Evolutionary conservation across 2,797 vertebrate genomes (phyloP), one percentile per base, ranked within the genome.

Genomic region (Syngnathus acus): DNA sequence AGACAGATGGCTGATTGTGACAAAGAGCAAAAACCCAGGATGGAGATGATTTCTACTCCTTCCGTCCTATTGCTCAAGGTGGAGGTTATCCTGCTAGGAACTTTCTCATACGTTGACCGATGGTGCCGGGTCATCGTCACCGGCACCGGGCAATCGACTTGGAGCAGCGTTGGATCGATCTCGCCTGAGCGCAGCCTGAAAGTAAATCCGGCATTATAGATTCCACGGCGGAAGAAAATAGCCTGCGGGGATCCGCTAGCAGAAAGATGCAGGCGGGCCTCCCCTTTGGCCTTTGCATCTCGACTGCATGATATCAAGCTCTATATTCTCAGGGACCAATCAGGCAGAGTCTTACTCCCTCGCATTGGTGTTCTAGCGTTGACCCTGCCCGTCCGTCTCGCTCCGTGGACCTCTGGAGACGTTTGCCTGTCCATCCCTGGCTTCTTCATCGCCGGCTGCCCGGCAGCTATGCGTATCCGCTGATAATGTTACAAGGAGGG

Each of bases 401-500:
- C 78, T 81, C 75, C 78, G 71, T 71, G 62, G 65, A 37, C 78
- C 85, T 83, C 82, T 4, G 17, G 42, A 43, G 42, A 43, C 42
- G 11, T 3, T 55, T 42, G 62, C 47, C 69, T 53, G 38, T 68
- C 71, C 68, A 68, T 63, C 68, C 67, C 72, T 75, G 65, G 68
- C 72, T 79, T 80, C 71, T 79, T 81, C 76, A 79, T 73, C 55
- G 23, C 76, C 37, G 65, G 69, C 82, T 79, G 65, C 73, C 73
- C 65, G 17, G 80, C 78, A 86, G 82, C 79, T 75, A 69, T 69
- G 75, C 69, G 68, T 79, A 69, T 82, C 68, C 73, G 71, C 84
- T 81, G 80, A 84, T 85, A 79, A 75, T 67, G 78, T 78, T 84
- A 72, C 85, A 75, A 65, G 68, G 21, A 6, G 23, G 76, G 76